A percentile compares a stretch with the other conserved stretches of the same genome.
phyloP scores from a whole-genome alignment of 2,113 vertebrate genomes.

The Holacanthus passer region DNA sequence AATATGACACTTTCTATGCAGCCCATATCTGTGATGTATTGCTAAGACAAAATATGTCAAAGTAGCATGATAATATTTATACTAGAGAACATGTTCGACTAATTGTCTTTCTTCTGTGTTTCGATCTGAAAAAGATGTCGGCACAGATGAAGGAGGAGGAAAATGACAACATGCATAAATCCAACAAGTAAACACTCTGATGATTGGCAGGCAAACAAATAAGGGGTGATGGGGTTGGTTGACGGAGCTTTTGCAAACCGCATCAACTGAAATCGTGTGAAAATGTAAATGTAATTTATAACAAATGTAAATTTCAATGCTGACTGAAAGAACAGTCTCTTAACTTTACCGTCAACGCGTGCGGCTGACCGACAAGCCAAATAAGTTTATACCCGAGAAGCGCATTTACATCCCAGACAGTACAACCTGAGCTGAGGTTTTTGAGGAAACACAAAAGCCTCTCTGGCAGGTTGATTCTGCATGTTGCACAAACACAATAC shows the following conservation, averaged over 20 bases:
- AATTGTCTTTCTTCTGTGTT: background rate
- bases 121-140: background rate
- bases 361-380: background rate
- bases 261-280: background rate
- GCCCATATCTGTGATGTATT: too few relatives aligned
- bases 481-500: constrained; percentile 49
- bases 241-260: background rate
- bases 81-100: background rate
- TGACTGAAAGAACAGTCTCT: background rate
- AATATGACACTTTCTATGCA: too few relatives aligned
- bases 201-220: background rate
- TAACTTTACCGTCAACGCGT: background rate
- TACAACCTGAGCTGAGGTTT: constrained; percentile 22
- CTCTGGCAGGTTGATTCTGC: constrained; percentile 51
- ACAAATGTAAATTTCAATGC: too few relatives aligned
- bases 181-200: background rate
- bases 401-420: constrained; percentile 24
- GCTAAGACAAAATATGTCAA: background rate
- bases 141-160: background rate
- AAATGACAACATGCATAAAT: background rate
- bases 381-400: background rate
- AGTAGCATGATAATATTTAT: background rate
- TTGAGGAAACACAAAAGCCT: constrained; percentile 40
- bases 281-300: background rate
- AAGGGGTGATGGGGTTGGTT: background rate